Base-by-base conservation (phyloP, 2,888 invertebrate genomes). In the Chalcosyrphus nemorum region DNA sequence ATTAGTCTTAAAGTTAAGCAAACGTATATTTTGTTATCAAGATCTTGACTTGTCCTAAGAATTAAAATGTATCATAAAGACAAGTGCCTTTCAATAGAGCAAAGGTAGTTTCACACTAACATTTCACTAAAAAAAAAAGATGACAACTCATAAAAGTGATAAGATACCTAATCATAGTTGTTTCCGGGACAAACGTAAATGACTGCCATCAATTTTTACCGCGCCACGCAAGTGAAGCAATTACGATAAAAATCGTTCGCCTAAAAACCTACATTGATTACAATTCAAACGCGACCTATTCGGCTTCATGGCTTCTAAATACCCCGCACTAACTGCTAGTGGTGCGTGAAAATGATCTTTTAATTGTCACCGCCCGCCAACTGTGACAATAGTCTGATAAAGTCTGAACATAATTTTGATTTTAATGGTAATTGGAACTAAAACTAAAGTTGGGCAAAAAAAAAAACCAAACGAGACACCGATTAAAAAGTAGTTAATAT, bases 401-500 rank as follows among this genome's bases (percentile, higher is more conserved):
- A 24, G 29, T 29, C 45, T 4, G 7, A 45, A 45, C 32, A 19
- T 27, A 19, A n/a, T 63, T 43, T 17, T 32, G 13, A 52, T 24
- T 54, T 43, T 21, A 54, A 72, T 61, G 17, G 21, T 15, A 54
- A 43, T 41, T 41, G 6, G 43, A 29, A 27, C 17, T 15, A 1
- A 13, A 52, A 4, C 27, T 17, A 29, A 7, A 17, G 11, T n/a
- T n/a, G n/a, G n/a, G n/a, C n/a, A 24, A 24, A 17, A 7, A 21
- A 24, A 4, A 13, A 5, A 54, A n/a, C 1, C 35, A 19, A 13
- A 21, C 15, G 19, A 11, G n/a, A 27, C 2, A 19, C 4, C 2
- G 19, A 47, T 78, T 63, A 19, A 56, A 41, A 24, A n/a, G 47
- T 32, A 6, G 21, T 71, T 78, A 41, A 63, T 63, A 65, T 56